A percentile compares a stretch with the other conserved stretches of the same genome.
phyloP scores from a whole-genome alignment of 2,797 vertebrate genomes.

The Mareca penelope region DNA sequence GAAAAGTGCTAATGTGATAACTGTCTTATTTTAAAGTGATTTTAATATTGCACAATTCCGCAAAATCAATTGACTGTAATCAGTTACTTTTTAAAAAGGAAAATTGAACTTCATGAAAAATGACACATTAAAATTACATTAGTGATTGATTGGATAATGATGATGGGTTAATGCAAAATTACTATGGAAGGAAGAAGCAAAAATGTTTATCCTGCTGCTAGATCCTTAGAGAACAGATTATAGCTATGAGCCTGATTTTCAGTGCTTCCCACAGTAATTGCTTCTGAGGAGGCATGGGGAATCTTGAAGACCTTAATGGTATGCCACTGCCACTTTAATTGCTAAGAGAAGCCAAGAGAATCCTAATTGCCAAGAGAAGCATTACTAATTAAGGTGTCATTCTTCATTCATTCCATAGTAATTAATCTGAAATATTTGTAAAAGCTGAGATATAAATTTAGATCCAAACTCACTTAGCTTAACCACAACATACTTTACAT shows the following conservation, averaged over 20 bases:
- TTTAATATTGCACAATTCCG: background rate
- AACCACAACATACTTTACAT: slow-evolving; percentile 53
- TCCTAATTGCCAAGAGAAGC: slow-evolving; percentile 75
- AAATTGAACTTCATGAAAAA: slow-evolving; percentile 63
- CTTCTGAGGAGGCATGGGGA: slow-evolving; percentile 65
- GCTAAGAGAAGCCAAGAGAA: slow-evolving; percentile 70
- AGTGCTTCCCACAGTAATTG: slow-evolving; percentile 75
- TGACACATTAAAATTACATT: slow-evolving; percentile 61
- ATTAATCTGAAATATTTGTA: slow-evolving; percentile 78
- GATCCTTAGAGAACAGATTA: slow-evolving; percentile 72
- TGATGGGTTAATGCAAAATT: slow-evolving; percentile 69
- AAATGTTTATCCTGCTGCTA: slow-evolving; percentile 70
- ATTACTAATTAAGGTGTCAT: slow-evolving; percentile 78
- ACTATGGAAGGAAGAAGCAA: slow-evolving; percentile 38
- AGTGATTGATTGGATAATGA: slow-evolving; percentile 72
- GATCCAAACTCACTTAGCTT: slow-evolving; percentile 69
- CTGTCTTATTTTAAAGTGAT: slow-evolving; percentile 63
- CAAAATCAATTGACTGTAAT: slow-evolving; percentile 62
- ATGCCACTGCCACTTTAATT: slow-evolving; percentile 77
- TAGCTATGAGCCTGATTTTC: slow-evolving; percentile 62
- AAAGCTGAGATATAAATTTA: slow-evolving; percentile 75
- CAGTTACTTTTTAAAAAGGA: slow-evolving; percentile 48
- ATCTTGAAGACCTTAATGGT: slow-evolving; percentile 77
- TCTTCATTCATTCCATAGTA: slow-evolving; percentile 75
- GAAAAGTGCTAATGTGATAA: slow-evolving; percentile 57